Evolutionary conservation across 2,888 invertebrate genomes (phyloP).

Genomic region (Cosmia trapezina): DNA sequence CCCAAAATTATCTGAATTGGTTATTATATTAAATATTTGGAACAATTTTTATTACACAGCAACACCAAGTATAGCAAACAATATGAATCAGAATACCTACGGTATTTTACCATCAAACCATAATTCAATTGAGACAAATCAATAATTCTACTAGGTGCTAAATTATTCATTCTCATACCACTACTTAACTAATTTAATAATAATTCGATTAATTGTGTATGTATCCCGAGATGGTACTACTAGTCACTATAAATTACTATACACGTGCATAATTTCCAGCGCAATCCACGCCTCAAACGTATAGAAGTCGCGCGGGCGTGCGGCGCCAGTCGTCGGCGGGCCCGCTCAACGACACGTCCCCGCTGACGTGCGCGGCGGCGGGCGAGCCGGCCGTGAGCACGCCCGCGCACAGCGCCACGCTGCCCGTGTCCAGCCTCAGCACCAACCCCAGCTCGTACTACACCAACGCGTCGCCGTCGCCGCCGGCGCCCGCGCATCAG

Average conservation of each 20-base stretch:
- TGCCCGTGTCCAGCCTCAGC: constrained; percentile 90
- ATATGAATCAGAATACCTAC: constrained; percentile 16
- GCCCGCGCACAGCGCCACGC: constrained; percentile 86
- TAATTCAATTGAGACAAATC: background rate
- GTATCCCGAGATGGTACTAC: constrained; percentile 12
- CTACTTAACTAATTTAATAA: constrained; percentile 11
- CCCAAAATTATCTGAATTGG: constrained; percentile 19
- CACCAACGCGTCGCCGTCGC: constrained; percentile 91
- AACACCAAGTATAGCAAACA: constrained; percentile 20
- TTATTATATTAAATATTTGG: constrained; percentile 1
- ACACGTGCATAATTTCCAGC: constrained; percentile 83
- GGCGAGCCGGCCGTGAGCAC: constrained; percentile 86
- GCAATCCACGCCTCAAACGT: constrained; percentile 91
- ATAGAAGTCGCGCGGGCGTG: constrained; percentile 90
- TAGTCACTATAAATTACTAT: constrained; percentile 38
- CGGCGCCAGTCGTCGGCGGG: constrained; percentile 92
- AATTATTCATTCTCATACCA: constrained; percentile 32
- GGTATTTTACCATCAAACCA: constrained; percentile 14
- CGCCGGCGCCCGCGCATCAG: constrained; percentile 85
- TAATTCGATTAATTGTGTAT: constrained; percentile 7
- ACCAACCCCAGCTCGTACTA: constrained; percentile 91
- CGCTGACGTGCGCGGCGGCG: constrained; percentile 80
- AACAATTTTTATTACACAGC: background rate
- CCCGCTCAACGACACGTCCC: constrained; percentile 90
- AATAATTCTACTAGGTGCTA: background rate